Conservation (phyloP, 2,888 invertebrate genomes). For the Drosophila mercatorum region DNA sequence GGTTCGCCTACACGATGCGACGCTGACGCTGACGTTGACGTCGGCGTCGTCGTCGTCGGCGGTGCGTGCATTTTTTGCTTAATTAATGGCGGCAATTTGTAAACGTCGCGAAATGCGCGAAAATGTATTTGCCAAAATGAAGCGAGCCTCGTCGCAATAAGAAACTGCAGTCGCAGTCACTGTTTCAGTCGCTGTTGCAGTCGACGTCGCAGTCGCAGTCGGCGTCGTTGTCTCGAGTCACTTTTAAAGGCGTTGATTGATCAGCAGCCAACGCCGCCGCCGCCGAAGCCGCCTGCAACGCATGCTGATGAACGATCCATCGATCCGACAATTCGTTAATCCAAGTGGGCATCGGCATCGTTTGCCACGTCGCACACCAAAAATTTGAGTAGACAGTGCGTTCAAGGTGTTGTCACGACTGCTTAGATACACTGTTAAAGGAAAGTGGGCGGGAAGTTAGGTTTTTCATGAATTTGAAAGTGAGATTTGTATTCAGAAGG, state of each 20-base stretch:
- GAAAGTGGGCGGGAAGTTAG: too few relatives aligned
- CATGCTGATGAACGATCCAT: constrained; percentile 71
- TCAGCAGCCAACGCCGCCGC: constrained; percentile 61
- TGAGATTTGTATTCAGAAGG: background rate
- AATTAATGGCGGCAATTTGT: constrained; percentile 83
- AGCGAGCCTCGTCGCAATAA: constrained; percentile 46
- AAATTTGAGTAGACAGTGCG: constrained; percentile 3
- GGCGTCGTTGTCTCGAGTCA: constrained; percentile 18
- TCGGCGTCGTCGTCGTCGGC: constrained; percentile 34
- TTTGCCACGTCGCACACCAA: constrained; percentile 53
- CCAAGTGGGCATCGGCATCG: constrained; percentile 54
- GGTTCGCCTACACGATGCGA: constrained; percentile 66
- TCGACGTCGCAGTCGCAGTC: background rate
- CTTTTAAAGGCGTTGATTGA: constrained; percentile 82
- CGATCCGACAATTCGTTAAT: constrained; percentile 27
- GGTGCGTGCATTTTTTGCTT: constrained; percentile 75
- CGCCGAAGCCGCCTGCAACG: constrained; percentile 53
- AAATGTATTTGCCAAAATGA: constrained; percentile 77
- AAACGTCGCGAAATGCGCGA: constrained; percentile 79
- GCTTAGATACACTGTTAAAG: constrained; percentile 5
- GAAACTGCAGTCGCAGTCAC: constrained; percentile 51
- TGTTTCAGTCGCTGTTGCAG: constrained; percentile 17
- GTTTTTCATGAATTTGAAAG: too few relatives aligned
- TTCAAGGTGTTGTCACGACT: background rate
- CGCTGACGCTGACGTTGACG: constrained; percentile 8